Percentiles rank a stretch among this genome's conserved stretches.
These are phyloP conservation scores for Gonioctena quinquepunctata DNA, from an alignment of 1,140 invertebrate genomes.

Conservation along the genomic window DNA sequence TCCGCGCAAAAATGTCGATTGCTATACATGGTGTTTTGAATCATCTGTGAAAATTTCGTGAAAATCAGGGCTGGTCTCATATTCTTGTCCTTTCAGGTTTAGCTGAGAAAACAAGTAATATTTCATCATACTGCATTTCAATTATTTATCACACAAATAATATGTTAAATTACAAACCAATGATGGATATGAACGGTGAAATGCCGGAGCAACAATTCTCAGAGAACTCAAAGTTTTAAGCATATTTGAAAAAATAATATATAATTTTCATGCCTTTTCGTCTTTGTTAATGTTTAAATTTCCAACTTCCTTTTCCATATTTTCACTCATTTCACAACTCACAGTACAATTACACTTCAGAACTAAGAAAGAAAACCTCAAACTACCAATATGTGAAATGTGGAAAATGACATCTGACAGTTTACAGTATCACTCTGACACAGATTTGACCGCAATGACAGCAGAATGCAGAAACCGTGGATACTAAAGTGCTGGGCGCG, in stretches of 20 bases:
- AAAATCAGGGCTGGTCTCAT: too few species aligned
- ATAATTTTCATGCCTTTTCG: conserved; percentile 69
- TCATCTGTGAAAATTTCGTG: too few species aligned
- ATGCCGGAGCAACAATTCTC: conserved; percentile 58
- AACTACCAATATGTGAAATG: too few species aligned
- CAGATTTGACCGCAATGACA: too few species aligned
- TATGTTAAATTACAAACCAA: conserved; percentile 59
- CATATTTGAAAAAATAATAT: conserved; percentile 54
- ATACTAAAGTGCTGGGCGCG: too few species aligned
- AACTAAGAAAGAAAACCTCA: too few species aligned
- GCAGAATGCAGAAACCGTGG: too few species aligned
- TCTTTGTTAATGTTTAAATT: conserved; percentile 61
- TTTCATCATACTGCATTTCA: conserved; percentile 11
- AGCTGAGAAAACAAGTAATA: not conserved
- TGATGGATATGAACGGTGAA: conserved; percentile 59
- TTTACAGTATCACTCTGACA: too few species aligned
- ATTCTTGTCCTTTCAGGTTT: not conserved
- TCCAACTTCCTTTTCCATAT: conserved; percentile 59
- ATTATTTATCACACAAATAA: not conserved
- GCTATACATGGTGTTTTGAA: too few species aligned
- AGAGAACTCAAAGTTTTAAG: conserved; percentile 60
- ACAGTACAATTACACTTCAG: too few species aligned
- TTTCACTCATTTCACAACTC: conserved; percentile 57
- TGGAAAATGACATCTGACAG: too few species aligned
- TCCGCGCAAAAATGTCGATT: too few species aligned